A percentile compares a stretch with the other conserved stretches of the same genome.
These are phyloP conservation scores for Rattus norvegicus DNA, from an alignment of 2,113 vertebrate species.

Conservation along the genomic window DNA sequence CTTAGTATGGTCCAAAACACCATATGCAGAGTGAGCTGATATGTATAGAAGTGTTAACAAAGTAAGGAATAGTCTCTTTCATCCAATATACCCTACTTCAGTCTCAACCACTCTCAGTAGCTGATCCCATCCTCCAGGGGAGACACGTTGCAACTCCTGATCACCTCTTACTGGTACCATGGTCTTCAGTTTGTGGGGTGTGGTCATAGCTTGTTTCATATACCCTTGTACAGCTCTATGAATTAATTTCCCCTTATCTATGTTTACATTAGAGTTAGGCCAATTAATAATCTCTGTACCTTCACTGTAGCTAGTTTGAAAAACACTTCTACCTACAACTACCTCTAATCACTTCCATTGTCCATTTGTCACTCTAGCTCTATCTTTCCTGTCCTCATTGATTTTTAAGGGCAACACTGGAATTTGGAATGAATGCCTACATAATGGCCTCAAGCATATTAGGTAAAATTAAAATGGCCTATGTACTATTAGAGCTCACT, in stretches of 20 bases:
- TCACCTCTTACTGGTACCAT: background rate
- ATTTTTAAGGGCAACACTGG: constrained; percentile 2
- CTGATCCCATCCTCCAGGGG: background rate
- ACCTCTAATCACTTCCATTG: background rate
- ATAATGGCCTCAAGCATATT: background rate
- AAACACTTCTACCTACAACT: background rate
- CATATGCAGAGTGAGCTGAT: background rate
- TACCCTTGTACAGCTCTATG: background rate
- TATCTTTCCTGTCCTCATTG: background rate
- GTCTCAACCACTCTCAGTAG: background rate
- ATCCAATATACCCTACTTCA: background rate
- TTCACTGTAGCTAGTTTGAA: background rate
- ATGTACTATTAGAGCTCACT: background rate
- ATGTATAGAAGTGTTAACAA: constrained; percentile 2
- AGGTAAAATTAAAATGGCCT: constrained; percentile 28
- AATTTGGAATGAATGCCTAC: background rate
- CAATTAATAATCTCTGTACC: background rate
- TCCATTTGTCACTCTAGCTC: background rate
- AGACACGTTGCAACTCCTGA: constrained; percentile 19
- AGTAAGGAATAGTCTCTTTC: background rate
- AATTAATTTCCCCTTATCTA: background rate
- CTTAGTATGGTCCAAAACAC: background rate
- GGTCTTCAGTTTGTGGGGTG: background rate
- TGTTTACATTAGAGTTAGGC: background rate
- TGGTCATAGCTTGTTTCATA: background rate